These are phyloP conservation scores for Lamprologus lemairii DNA, from an alignment of 2,113 vertebrate species.

Conservation along the genomic window DNA sequence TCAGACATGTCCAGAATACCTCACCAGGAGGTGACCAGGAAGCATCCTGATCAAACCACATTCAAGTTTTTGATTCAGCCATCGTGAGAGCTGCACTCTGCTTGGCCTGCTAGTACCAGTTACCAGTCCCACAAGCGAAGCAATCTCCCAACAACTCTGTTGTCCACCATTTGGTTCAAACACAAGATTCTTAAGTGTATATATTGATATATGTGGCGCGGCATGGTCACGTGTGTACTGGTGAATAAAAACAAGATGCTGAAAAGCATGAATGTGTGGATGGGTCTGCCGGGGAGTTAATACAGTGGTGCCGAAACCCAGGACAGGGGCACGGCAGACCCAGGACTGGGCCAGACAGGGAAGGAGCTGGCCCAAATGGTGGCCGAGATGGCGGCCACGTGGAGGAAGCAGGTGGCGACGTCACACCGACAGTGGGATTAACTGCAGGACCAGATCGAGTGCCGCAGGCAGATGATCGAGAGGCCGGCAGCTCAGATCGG, in stretches of 20 bases:
- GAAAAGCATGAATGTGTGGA: neutral
- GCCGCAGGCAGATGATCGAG: fast-evolving
- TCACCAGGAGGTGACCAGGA: neutral
- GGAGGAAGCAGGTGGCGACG: fast-evolving
- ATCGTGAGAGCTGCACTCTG: neutral
- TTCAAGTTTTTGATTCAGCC: neutral
- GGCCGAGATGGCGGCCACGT: fast-evolving
- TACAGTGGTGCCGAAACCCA: neutral
- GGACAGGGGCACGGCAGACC: fast-evolving
- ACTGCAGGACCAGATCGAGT: neutral
- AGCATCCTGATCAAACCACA: neutral
- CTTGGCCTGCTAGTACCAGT: neutral
- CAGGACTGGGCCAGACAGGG: neutral
- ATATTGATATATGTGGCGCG: fast-evolving
- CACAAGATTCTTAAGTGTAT: neutral
- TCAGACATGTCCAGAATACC: neutral
- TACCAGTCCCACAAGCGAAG: neutral
- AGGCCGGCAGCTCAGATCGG: neutral
- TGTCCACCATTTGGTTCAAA: neutral
- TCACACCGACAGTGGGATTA: neutral
- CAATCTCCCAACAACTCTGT: neutral
- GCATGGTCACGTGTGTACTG: neutral
- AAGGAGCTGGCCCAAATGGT: neutral
- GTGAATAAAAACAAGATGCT: neutral
- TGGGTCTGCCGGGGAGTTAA: neutral